A percentile compares a stretch with the other conserved stretches of the same genome.
These are phyloP conservation scores for Eulacestoma nigropectus DNA, from an alignment of 2,113 vertebrate species.

Conservation along the genomic window DNA sequence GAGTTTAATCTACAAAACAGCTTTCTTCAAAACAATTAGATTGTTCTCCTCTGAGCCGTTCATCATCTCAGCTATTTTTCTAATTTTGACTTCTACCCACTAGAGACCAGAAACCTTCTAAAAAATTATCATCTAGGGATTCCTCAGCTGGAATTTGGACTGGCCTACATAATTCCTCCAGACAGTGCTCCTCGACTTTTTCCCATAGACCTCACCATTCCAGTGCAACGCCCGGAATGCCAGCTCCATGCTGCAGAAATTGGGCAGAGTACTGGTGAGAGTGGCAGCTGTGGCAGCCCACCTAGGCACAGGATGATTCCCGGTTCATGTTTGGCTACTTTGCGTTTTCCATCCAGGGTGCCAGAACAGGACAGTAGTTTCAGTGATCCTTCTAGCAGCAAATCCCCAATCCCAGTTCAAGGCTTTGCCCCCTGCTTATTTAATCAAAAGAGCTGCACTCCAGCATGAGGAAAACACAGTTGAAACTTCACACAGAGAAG, in stretches of 20 bases:
- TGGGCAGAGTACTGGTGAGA: background rate
- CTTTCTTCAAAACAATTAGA: background rate
- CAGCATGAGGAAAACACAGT: background rate
- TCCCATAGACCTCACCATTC: conserved; percentile 53
- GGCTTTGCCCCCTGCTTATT: background rate
- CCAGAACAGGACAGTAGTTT: background rate
- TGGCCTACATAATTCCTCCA: conserved; percentile 47
- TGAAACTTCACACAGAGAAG: background rate
- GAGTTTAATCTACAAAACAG: background rate
- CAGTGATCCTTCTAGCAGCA: background rate
- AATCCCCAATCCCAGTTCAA: background rate
- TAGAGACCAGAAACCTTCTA: conserved; percentile 16
- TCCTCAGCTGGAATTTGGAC: conserved; percentile 63
- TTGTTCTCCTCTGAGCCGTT: conserved; percentile 2
- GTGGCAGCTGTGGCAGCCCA: background rate
- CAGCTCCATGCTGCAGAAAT: background rate
- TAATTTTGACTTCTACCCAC: conserved; percentile 18
- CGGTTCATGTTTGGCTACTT: background rate
- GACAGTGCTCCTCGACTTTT: conserved; percentile 63
- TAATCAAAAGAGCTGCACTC: background rate
- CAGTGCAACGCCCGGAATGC: conserved; percentile 47
- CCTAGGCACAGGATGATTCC: background rate
- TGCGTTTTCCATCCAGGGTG: background rate
- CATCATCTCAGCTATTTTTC: conserved; percentile 14
- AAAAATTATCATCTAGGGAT: conserved; percentile 65